These are phyloP conservation scores for Sapajus apella DNA, from an alignment of 2,113 vertebrate genomes.

Conservation along the genomic window DNA sequence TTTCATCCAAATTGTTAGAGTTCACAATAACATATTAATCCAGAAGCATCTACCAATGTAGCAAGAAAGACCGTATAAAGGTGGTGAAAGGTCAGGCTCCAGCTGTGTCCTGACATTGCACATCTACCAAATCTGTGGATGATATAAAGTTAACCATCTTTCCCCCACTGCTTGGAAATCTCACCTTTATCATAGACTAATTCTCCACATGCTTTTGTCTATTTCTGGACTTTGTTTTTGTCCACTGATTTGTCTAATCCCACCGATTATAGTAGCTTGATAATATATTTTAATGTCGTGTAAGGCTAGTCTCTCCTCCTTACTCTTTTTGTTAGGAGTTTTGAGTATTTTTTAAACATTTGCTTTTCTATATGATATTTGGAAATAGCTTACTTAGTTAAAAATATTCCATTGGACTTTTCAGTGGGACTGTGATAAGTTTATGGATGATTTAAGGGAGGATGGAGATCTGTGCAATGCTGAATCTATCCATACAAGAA, in stretches of 20 bases:
- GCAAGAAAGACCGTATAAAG: neutral
- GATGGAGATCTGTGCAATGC: neutral
- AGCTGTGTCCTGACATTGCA: neutral
- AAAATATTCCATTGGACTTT: neutral
- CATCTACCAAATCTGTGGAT: neutral
- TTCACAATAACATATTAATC: neutral
- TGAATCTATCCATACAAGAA: neutral
- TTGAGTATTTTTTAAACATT: neutral
- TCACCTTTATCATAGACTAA: neutral
- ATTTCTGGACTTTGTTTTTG: neutral
- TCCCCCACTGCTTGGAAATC: neutral
- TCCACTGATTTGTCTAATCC: neutral
- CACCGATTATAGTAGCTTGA: neutral
- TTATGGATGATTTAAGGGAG: neutral
- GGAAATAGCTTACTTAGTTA: neutral
- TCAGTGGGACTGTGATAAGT: neutral
- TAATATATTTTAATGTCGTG: neutral
- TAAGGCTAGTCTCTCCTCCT: neutral
- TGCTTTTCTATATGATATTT: neutral
- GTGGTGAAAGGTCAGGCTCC: neutral
- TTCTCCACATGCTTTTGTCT: neutral
- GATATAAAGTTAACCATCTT: neutral
- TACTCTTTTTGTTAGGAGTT: neutral
- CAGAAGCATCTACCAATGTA: neutral
- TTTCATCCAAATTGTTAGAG: neutral